These are phyloP conservation scores for Crocodylus rhombifer DNA, from an alignment of 2,797 vertebrate species.

Conservation along the genomic window DNA sequence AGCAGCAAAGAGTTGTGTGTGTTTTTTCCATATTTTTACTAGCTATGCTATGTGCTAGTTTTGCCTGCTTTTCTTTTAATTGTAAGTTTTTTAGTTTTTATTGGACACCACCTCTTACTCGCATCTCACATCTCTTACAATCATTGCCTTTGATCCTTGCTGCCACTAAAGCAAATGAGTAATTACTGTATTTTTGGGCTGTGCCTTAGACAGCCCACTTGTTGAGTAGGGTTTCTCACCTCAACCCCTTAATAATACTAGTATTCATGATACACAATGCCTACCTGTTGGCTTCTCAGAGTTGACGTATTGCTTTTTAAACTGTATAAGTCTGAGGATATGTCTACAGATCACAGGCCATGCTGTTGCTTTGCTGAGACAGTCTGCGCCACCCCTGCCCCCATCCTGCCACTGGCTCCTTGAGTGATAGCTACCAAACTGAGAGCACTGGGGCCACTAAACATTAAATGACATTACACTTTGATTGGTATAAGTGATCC, in stretches of 20 bases:
- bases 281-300: not conserved
- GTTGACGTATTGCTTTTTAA: not conserved
- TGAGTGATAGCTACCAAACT: no score
- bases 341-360: no score
- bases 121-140: not conserved
- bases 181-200: not conserved
- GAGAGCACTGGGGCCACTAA: no score
- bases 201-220: not conserved
- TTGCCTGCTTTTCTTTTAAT: slow-evolving; percentile 2
- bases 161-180: not conserved
- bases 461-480: no score
- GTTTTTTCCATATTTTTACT: slow-evolving; percentile 23
- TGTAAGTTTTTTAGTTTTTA: slow-evolving; percentile 45
- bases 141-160: not conserved
- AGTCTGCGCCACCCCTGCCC: no score
- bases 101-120: not conserved
- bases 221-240: not conserved
- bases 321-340: no score
- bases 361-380: no score
- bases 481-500: no score
- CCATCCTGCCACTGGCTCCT: no score
- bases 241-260: not conserved
- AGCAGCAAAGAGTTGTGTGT: slow-evolving; percentile 20
- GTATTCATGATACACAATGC: not conserved
- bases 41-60: not conserved